Evolutionary conservation across 2,888 invertebrate genomes (phyloP), one percentile per base, ranked within the genome.

Genomic region (Frankliniella intonsa): DNA sequence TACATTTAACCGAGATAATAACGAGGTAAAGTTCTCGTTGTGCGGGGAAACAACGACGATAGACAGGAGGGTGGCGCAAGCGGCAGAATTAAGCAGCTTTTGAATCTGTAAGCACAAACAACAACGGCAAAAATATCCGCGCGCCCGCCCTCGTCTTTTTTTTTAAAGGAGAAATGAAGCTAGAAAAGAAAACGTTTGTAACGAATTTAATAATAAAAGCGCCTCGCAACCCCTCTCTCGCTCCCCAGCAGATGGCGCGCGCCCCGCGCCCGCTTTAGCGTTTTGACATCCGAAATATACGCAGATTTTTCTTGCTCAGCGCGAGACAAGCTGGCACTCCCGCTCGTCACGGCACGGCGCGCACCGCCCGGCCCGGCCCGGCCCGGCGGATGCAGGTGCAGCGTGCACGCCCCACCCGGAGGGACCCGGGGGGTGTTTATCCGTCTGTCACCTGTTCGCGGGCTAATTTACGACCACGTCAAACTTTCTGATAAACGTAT

Each of bases 401-500:
- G 55, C 22, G 25, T 76, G 69, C 69, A 76, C 22, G 69, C 25
- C 22, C 69, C 3, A 22, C 22, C 22, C 0, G 69, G 69, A 11
- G 5, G 22, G 69, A 5, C 0, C 8, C 9, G 7, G 69, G 22
- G 69, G 69, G 69, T 76, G 69, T 76, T 76, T 25, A 76, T 76
- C 69, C 69, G 69, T 25, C 69, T 62, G 62, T 76, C 69, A 25
- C 69, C 69, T 76, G 25, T 25, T 62, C 14, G 62, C 62, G 62
- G 62, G 25, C 69, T 76, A 76, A 76, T 76, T 76, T 76, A 76
- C 69, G 69, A 76, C 22, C 11, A 12, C 69, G 69, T 76, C 69
- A 76, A 76, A 76, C 69, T 76, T 76, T 76, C 69, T 76, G 69
- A 76, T 76, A 76, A 76, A 76, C 69, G 69, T 76, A 76, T 76